Evolutionary conservation across 2,113 vertebrate species (phyloP).

Genomic region (Scomber japonicus): DNA sequence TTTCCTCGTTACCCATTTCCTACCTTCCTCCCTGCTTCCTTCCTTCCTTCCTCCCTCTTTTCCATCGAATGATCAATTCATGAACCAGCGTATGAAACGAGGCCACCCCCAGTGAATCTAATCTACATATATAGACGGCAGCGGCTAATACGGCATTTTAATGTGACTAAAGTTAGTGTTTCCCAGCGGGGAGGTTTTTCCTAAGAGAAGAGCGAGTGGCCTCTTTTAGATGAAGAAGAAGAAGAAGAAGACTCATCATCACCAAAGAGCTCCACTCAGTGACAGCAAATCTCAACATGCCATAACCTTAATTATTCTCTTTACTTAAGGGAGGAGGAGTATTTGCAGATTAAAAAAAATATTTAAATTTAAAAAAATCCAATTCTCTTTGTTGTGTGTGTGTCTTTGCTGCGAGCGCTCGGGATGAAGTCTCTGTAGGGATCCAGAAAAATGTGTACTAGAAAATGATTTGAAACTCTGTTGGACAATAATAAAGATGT

Average conservation of each 20-base stretch:
- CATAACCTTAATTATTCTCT: slow-evolving; percentile 37
- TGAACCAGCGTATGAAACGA: slow-evolving; percentile 28
- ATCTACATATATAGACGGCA: slow-evolving; percentile 38
- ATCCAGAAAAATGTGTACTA: too few relatives aligned
- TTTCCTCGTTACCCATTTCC: too few relatives aligned
- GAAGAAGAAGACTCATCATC: neutral
- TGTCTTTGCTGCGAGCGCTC: neutral
- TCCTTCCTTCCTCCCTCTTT: too few relatives aligned
- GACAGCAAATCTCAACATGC: slow-evolving; percentile 33
- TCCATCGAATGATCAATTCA: slow-evolving; percentile 27
- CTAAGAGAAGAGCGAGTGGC: slow-evolving; percentile 19
- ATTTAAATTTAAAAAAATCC: neutral
- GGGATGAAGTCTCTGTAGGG: neutral
- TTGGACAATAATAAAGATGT: too few relatives aligned
- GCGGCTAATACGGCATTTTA: slow-evolving; percentile 25
- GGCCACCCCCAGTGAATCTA: slow-evolving; percentile 32
- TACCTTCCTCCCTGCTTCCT: too few relatives aligned
- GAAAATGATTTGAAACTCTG: neutral
- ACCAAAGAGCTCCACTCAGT: slow-evolving; percentile 16
- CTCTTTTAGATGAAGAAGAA: slow-evolving; percentile 23
- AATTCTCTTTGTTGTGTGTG: slow-evolving; percentile 17
- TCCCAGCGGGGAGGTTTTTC: neutral
- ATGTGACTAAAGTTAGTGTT: slow-evolving; percentile 17
- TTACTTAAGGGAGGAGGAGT: neutral
- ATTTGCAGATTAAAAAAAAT: neutral